phyloP scores from a whole-genome alignment of 2,797 vertebrate genomes.

The Pangasius larnaudii region DNA sequence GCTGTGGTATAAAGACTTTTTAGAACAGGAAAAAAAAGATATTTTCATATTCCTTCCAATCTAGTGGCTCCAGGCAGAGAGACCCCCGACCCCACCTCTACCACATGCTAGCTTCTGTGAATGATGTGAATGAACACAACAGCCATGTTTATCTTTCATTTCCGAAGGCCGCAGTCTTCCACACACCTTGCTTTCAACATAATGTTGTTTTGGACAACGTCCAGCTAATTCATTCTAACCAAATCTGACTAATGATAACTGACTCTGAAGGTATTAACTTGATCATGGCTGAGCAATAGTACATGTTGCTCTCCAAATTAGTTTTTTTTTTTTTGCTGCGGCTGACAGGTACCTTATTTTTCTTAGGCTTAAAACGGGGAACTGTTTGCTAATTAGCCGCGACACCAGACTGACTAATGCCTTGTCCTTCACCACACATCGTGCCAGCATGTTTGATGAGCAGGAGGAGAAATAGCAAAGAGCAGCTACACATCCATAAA shows the following conservation, averaged over 20 bases:
- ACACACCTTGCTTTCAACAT: conserved; percentile 26
- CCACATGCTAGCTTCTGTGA: conserved; percentile 22
- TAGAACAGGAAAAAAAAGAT: neutral
- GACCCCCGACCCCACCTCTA: neutral
- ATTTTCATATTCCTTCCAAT: conserved; percentile 36
- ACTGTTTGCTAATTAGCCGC: conserved; percentile 55
- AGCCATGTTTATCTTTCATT: conserved; percentile 31
- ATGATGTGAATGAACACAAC: conserved; percentile 21
- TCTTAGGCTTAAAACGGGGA: conserved; percentile 56
- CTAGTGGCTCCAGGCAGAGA: neutral
- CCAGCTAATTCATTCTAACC: conserved; percentile 56
- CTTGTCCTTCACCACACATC: conserved; percentile 36
- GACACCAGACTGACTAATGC: conserved; percentile 51
- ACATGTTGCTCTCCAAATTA: conserved; percentile 49
- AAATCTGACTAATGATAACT: conserved; percentile 61
- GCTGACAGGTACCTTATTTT: conserved; percentile 56
- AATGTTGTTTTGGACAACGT: conserved; percentile 45
- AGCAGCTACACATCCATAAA: conserved; percentile 35
- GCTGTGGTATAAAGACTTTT: conserved; percentile 20
- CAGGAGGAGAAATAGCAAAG: conserved; percentile 43
- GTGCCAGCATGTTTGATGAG: conserved; percentile 40
- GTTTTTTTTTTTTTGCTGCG: conserved; percentile 31
- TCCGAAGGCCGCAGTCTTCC: conserved; percentile 5
- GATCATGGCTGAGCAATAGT: conserved; percentile 50
- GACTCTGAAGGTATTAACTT: conserved; percentile 57